A percentile compares a stretch with the other conserved stretches of the same genome.
These are phyloP conservation scores for Heliopora coerulea DNA, from an alignment of 92 coral and sea anemone genomes.

Conservation along the genomic window DNA sequence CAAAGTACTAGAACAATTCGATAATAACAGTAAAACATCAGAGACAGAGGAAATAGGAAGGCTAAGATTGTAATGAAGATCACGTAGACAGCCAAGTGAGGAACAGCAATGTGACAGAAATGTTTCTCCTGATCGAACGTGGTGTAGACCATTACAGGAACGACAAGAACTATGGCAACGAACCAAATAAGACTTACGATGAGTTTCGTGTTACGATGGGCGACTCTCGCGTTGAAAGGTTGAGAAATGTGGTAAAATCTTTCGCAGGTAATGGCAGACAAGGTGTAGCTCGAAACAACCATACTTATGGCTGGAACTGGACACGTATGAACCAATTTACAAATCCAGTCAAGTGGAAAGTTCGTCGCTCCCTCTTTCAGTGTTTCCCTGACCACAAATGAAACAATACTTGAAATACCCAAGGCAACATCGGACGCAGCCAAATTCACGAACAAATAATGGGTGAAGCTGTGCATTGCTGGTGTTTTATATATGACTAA, in stretches of 20 bases:
- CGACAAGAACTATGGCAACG: background rate
- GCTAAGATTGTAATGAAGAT: constrained; percentile 3
- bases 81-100: constrained; percentile 10
- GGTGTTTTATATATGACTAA: constrained; percentile 17
- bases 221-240: constrained; percentile 25
- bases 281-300: constrained; percentile 15
- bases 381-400: constrained; percentile 11
- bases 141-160: constrained; percentile 13
- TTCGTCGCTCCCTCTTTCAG: constrained; percentile 8
- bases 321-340: constrained; percentile 27
- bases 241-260: constrained; percentile 9
- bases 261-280: constrained; percentile 18
- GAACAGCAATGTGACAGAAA: constrained; percentile 9
- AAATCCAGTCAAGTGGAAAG: constrained; percentile 16
- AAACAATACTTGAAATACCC: constrained; percentile 19
- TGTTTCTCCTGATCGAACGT: background rate
- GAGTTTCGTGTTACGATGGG: constrained; percentile 21
- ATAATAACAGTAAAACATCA: constrained; percentile 17
- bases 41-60: background rate
- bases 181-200: constrained; percentile 4
- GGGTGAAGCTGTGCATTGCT: constrained; percentile 28
- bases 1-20: constrained; percentile 5
- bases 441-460: constrained; percentile 14
- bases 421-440: constrained; percentile 13
- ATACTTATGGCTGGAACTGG: constrained; percentile 20